Evolutionary conservation across 2,888 invertebrate genomes (phyloP).

Genomic region (Thereva unica): DNA sequence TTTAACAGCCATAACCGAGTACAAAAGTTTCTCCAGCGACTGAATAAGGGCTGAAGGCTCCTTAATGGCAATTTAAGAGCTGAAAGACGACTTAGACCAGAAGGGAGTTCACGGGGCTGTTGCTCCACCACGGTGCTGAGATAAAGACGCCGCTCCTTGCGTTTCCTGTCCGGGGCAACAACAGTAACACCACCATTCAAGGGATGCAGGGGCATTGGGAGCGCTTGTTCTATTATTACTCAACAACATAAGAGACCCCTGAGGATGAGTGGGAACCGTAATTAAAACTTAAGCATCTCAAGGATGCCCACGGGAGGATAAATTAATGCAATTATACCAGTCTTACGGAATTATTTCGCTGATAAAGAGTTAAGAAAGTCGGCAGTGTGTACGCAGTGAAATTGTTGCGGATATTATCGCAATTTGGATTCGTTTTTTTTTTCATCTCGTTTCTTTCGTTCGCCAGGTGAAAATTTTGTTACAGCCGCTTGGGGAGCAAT

Average conservation of each 20-base stretch:
- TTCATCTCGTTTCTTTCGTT: no score
- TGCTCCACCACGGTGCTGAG: constrained; percentile 4
- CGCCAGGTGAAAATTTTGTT: no score
- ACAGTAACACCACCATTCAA: background rate
- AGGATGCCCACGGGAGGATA: constrained; percentile 25
- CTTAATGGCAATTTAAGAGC: constrained; percentile 39
- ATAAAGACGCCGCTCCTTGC: background rate
- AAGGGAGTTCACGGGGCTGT: constrained; percentile 12
- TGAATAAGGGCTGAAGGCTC: constrained; percentile 6
- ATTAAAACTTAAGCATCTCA: constrained; percentile 37
- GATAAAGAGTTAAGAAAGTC: no score
- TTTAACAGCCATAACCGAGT: constrained; percentile 37
- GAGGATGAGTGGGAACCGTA: constrained; percentile 27
- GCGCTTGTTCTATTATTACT: constrained; percentile 24
- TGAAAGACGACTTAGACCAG: constrained; percentile 8
- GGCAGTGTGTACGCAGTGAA: no score
- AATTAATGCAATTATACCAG: no score
- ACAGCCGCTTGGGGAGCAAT: no score
- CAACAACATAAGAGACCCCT: constrained; percentile 14
- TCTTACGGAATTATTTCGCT: no score
- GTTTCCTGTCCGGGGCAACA: no score
- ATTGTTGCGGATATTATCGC: no score
- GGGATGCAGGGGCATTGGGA: constrained; percentile 12
- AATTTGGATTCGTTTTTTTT: no score
- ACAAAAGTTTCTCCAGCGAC: constrained; percentile 21